Evolutionary conservation across 2,113 vertebrate species (phyloP).

Genomic region (Tetrax tetrax): DNA sequence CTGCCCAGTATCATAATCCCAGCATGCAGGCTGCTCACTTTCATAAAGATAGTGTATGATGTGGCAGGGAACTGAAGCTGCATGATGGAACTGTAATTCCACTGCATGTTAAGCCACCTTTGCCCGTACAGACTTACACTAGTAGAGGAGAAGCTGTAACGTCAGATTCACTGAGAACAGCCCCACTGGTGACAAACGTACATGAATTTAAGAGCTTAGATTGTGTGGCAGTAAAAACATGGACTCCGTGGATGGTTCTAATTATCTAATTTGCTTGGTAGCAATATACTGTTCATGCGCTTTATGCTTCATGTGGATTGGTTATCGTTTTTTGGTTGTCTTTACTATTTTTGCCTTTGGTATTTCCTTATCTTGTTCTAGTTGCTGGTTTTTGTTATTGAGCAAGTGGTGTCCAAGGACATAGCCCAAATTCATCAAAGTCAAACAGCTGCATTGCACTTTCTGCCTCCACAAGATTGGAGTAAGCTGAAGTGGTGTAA

Average conservation of each 20-base stretch:
- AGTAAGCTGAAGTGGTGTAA: not conserved
- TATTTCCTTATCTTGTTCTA: no score
- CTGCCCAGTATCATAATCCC: not conserved
- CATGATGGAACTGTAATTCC: fast-evolving
- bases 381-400: no score
- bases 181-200: not conserved
- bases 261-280: no score
- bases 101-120: not conserved
- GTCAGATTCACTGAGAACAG: not conserved
- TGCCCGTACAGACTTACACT: not conserved
- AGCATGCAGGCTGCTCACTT: not conserved
- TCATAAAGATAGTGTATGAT: not conserved
- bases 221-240: no score
- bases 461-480: not conserved
- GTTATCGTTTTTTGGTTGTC: no score
- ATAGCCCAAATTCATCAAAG: no score
- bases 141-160: not conserved
- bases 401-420: no score
- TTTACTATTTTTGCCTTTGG: no score
- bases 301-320: no score
- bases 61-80: not conserved
- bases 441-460: no score
- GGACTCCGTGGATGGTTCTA: no score
- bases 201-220: not conserved
- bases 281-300: no score